Conservation (phyloP, 2,113 vertebrate genomes). For the Setophaga coronata region DNA sequence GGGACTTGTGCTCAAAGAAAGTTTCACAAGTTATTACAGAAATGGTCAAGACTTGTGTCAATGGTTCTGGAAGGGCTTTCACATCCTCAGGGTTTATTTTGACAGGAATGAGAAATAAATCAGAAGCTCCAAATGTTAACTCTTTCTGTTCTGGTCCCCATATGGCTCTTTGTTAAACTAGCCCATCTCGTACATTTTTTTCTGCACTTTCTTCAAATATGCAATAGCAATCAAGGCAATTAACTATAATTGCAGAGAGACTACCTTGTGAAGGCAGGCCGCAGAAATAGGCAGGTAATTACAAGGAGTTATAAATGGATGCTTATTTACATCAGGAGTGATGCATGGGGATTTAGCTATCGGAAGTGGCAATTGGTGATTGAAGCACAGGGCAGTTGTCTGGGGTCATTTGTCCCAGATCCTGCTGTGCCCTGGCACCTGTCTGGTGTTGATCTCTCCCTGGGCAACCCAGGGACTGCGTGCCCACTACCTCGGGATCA, state of each 20-base stretch:
- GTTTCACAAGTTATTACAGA: not conserved
- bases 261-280: constrained; percentile 55
- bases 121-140: not conserved
- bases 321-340: constrained; percentile 62
- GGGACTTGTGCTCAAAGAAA: not conserved
- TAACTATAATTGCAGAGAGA: constrained; percentile 67
- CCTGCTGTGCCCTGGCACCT: not conserved
- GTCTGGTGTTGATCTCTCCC: not conserved
- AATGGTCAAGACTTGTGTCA: not conserved
- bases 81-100: not conserved
- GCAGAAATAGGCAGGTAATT: constrained; percentile 64
- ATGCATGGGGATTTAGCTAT: not conserved
- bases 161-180: not conserved
- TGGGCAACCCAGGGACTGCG: accelerated
- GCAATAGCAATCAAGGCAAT: constrained; percentile 66
- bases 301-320: constrained; percentile 61
- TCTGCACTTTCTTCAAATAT: constrained; percentile 52
- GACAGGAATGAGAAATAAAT: not conserved
- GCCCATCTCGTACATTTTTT: not conserved
- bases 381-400: not conserved
- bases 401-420: not conserved
- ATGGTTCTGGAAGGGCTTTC: not conserved
- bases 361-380: not conserved
- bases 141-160: not conserved
- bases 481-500: accelerated